phyloP scores from a whole-genome alignment of 2,797 vertebrate genomes.

The Avahi laniger region DNA sequence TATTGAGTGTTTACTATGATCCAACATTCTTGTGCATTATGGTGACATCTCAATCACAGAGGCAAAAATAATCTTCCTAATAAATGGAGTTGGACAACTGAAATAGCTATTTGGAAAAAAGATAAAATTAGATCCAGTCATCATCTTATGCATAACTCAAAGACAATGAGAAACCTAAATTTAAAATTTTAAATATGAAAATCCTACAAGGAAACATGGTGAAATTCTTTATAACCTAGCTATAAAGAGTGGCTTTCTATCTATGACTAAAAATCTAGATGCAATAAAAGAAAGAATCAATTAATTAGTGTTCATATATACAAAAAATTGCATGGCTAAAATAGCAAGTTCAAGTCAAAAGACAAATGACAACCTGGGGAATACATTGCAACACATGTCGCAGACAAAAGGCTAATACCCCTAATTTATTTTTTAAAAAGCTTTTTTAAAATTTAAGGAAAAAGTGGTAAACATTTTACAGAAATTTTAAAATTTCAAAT shows the following conservation, averaged over 20 bases:
- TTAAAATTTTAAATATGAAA: not conserved
- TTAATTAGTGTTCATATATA: not conserved
- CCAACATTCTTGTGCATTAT: not conserved
- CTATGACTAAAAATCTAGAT: not conserved
- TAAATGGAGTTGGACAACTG: not conserved
- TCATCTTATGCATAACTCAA: not conserved
- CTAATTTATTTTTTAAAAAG: not conserved
- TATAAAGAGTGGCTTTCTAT: not conserved
- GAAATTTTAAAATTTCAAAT: not conserved
- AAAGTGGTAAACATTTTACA: not conserved
- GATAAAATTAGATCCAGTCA: not conserved
- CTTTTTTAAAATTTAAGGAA: not conserved
- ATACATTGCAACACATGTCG: no score
- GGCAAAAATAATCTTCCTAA: not conserved
- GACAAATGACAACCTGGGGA: not conserved
- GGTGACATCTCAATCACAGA: not conserved
- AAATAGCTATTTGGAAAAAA: not conserved
- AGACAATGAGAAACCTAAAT: not conserved
- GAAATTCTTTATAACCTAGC: not conserved
- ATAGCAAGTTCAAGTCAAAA: not conserved
- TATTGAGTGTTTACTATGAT: not conserved
- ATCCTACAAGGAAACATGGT: not conserved
- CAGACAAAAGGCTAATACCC: no score
- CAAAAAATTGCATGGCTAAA: not conserved
- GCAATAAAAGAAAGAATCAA: not conserved